These are phyloP conservation scores for Macaria liturata DNA, from an alignment of 2,888 invertebrate species.

Conservation along the genomic window DNA sequence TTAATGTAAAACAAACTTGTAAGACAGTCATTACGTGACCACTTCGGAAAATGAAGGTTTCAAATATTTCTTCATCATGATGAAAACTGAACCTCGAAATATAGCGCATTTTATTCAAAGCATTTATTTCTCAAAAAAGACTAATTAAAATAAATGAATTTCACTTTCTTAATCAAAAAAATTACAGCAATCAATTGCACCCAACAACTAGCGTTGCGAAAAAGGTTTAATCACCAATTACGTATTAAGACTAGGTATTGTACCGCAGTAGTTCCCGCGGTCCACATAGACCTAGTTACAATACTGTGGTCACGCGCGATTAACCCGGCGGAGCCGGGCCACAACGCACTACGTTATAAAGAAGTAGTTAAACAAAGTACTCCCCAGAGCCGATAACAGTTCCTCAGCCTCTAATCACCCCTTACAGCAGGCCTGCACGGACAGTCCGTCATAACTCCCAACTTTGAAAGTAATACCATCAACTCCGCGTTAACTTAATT, in stretches of 20 bases:
- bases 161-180: conserved; percentile 12
- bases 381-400: conserved; percentile 66
- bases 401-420: conserved; percentile 66
- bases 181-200: conserved; percentile 15
- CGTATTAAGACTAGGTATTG: conserved; percentile 17
- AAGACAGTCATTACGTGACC: too few species aligned
- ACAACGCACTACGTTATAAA: conserved; percentile 61
- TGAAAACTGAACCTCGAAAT: too few species aligned
- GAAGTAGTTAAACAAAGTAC: conserved; percentile 60
- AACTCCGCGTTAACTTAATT: conserved; percentile 83
- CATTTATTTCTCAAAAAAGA: not conserved
- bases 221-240: conserved; percentile 22
- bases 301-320: conserved; percentile 9
- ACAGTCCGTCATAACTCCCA: conserved; percentile 80
- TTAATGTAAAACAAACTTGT: too few species aligned
- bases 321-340: conserved; percentile 16
- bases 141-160: conserved; percentile 10
- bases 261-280: conserved; percentile 35
- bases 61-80: too few species aligned
- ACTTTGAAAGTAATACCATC: conserved; percentile 83
- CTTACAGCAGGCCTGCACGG: conserved; percentile 53
- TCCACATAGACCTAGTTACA: conserved; percentile 39
- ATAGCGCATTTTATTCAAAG: not conserved
- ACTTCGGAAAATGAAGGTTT: too few species aligned
- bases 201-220: conserved; percentile 11